Evolutionary conservation across 2,797 vertebrate species (phyloP), one percentile per base, ranked within the genome.

Genomic region (Buphagus erythrorhynchus): DNA sequence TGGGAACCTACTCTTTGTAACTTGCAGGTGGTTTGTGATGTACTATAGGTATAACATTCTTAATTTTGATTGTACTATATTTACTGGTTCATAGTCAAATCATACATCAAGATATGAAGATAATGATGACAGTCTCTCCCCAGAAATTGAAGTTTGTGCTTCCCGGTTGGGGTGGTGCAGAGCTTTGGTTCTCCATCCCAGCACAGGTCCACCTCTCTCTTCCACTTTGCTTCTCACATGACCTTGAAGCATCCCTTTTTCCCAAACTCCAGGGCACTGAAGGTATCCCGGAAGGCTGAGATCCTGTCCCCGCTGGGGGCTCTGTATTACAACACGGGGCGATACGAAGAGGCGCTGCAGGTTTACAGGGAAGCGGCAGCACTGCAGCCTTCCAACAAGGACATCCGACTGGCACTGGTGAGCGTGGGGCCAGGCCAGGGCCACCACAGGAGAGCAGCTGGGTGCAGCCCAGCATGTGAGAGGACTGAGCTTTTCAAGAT

Each of bases 241-340:
- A 59, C 11, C 46, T 48, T 73, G 55, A 87, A 42, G 5, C 26
- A 2, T 43, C 20, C 63, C 36, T 80, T 59, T n/a, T 83, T 85
- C 69, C 89, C 35, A 12, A 69, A 63, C 75, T 67, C 13, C 97
- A 99, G 99, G 51, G 99, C 99, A 0, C 97, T 99, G 97, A 98
- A 98, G 97, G 98, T 99, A 58, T 98, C 99, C 3, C 98, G 97
- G 89, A 99, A 98, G 57, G 98, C 98, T 36, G 99, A 99, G 91
- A 98, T 99, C 81, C 95, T 99, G 73, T 98, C 99, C 1, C 99
- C 99, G 0, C 98, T 99, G 16, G 99, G 99, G 74, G 99, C 99
- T 1, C 98, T 99, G 20, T 99, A 99, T 91, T 99, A 99, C 96
- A 99, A 99, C 98, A 99, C 99, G 0, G 99, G 99, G 3, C 97